phyloP scores from a whole-genome alignment of 1,140 invertebrate species.

The Portunus trituberculatus region DNA sequence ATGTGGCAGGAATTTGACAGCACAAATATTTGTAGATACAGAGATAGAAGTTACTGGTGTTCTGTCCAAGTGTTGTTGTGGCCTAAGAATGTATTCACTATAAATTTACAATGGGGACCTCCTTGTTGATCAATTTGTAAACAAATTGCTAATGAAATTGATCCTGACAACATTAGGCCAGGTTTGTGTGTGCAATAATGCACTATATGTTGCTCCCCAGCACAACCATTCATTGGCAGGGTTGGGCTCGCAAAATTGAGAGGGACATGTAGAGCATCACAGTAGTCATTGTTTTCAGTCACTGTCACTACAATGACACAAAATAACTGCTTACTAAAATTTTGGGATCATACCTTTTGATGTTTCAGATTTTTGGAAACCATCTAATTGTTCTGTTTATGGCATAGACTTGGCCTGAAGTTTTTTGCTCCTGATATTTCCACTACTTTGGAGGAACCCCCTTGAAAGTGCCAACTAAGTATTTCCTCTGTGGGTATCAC shows the following conservation, averaged over 20 bases:
- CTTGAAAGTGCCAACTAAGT: constrained; percentile 69
- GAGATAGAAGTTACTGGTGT: neutral
- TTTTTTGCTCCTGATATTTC: constrained; percentile 60
- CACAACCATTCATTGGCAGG: constrained; percentile 30
- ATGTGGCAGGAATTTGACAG: neutral
- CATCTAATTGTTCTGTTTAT: constrained; percentile 38
- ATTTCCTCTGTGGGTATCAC: constrained; percentile 63
- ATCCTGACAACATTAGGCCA: constrained; percentile 33
- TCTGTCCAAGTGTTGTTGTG: neutral
- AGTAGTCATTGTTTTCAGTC: neutral
- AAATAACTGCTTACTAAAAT: constrained; percentile 13
- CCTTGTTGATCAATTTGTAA: neutral
- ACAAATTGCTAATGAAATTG: neutral
- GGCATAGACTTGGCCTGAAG: constrained; percentile 31
- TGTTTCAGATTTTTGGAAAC: neutral
- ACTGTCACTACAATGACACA: neutral
- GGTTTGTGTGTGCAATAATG: constrained; percentile 33
- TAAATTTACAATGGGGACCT: neutral
- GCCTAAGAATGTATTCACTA: neutral
- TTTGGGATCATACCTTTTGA: neutral
- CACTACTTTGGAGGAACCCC: constrained; percentile 58
- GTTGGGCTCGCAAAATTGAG: neutral
- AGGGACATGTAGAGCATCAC: neutral
- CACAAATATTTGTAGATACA: neutral
- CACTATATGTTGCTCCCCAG: constrained; percentile 1